A percentile compares a stretch with the other conserved stretches of the same genome.
Evolutionary conservation across 2,888 invertebrate genomes (phyloP).

Genomic region (Agonum fuliginosum): DNA sequence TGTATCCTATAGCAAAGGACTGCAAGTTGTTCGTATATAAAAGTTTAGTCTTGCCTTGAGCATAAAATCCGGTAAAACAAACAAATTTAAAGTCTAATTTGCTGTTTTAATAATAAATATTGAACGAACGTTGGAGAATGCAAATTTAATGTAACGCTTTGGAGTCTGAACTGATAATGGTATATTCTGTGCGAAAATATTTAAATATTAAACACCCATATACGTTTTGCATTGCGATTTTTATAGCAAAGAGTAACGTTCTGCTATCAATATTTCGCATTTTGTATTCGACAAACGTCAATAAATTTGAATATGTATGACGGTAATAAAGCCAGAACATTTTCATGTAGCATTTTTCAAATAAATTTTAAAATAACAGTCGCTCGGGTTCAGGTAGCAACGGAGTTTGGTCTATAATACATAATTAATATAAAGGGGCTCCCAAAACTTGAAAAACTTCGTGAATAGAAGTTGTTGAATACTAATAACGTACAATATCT

Average conservation of each 20-base stretch:
- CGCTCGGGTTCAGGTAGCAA: neutral
- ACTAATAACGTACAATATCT: conserved; percentile 45
- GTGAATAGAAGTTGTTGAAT: conserved; percentile 50
- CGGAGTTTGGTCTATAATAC: conserved; percentile 12
- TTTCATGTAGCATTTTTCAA: neutral
- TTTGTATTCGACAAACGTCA: conserved; percentile 29
- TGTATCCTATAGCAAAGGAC: too few species aligned
- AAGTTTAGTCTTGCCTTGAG: too few species aligned
- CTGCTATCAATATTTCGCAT: conserved; percentile 4
- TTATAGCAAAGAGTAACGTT: neutral
- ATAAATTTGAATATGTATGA: conserved; percentile 24
- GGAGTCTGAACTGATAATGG: conserved; percentile 6
- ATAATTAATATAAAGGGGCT: conserved; percentile 19
- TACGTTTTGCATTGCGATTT: conserved; percentile 15
- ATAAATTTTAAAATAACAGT: neutral
- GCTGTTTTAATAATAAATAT: conserved; percentile 18
- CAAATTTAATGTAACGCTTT: conserved; percentile 5
- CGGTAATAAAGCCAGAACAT: conserved; percentile 1
- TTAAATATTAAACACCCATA: conserved; percentile 28
- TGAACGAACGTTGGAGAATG: neutral
- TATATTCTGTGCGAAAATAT: conserved; percentile 18
- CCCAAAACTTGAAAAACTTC: conserved; percentile 34
- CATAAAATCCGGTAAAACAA: too few species aligned
- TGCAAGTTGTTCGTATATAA: too few species aligned
- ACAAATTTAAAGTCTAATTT: conserved; percentile 12